Base-by-base conservation (phyloP, 1,140 invertebrate genomes). In the Fragariocoptes setiger region DNA sequence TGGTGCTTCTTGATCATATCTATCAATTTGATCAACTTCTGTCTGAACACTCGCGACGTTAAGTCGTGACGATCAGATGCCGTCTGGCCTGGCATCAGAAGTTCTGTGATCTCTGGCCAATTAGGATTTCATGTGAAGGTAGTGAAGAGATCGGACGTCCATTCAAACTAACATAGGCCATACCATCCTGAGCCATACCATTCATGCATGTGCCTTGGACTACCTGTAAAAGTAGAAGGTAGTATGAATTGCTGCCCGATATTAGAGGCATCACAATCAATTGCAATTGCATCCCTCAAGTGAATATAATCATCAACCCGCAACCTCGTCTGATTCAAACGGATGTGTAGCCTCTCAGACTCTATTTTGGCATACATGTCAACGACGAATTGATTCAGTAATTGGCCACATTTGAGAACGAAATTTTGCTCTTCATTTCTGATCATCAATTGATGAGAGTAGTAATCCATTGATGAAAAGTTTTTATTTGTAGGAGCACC, bases 81-180 rank as follows among this genome's bases (percentile, higher is more conserved):
- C 18, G 18, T 46, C 49, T 62, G 51, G 8, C 48, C 39, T 16
- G 40, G 35, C 12, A 46, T 12, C 4, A 62, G 39, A 36, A 50
- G 40, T 40, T 49, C 37, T 37, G 15, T 19, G 22, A 64, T 62
- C 39, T 65, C 56, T 1, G 20, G 19, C 63, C 63, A 68, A 39
- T 47, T 58, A 46, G 49, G 59, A 56, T 60, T 67, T 44, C 47
- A 55, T 21, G 60, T 63, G 22, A 61, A 48, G 5, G 61, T 63
- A 14, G 60, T 52, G 41, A 63, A 63, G 1, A 61, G 40, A 42
- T 53, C 51, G 60, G 58, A 19, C 46, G 47, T 8, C 56, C 59
- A 45, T 45, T 57, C 37, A 44, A 17, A 4, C 43, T 16, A 4
- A 59, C 55, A 35, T 46, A 43, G 8, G 47, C 42, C 54, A 60